Percentiles rank a stretch among this genome's conserved stretches.
Conservation (phyloP, 2,797 vertebrate genomes). For the Podarcis siculus region DNA sequence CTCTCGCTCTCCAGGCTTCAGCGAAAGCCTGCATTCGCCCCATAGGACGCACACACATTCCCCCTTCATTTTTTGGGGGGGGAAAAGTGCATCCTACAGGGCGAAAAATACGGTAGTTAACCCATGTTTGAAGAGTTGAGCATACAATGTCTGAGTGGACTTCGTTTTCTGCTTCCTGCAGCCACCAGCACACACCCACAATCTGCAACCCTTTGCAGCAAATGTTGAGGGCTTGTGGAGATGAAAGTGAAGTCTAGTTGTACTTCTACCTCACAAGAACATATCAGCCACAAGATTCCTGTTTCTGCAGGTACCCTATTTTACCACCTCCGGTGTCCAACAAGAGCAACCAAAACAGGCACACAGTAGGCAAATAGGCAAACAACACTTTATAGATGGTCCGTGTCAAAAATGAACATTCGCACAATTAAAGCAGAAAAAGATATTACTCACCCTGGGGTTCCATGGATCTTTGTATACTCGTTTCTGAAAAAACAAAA, state of each 20-base stretch:
- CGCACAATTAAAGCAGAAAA: background rate
- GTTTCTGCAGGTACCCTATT: background rate
- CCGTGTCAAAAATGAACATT: background rate
- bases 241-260: too few relatives aligned
- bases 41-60: too few relatives aligned
- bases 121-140: background rate
- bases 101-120: too few relatives aligned
- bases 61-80: too few relatives aligned
- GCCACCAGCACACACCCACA: too few relatives aligned
- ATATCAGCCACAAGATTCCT: background rate
- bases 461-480: conserved; percentile 28
- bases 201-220: too few relatives aligned
- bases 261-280: background rate
- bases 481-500: conserved; percentile 65
- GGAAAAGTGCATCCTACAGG: too few relatives aligned
- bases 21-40: too few relatives aligned
- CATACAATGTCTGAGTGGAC: background rate
- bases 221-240: too few relatives aligned
- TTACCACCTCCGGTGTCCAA: background rate
- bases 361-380: too few relatives aligned
- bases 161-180: too few relatives aligned
- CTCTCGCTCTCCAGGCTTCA: too few relatives aligned
- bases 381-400: background rate
- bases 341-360: background rate
- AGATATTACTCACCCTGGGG: conserved; percentile 69